phyloP scores from a whole-genome alignment of 2,113 vertebrate species.

The Crypturellus undulatus region DNA sequence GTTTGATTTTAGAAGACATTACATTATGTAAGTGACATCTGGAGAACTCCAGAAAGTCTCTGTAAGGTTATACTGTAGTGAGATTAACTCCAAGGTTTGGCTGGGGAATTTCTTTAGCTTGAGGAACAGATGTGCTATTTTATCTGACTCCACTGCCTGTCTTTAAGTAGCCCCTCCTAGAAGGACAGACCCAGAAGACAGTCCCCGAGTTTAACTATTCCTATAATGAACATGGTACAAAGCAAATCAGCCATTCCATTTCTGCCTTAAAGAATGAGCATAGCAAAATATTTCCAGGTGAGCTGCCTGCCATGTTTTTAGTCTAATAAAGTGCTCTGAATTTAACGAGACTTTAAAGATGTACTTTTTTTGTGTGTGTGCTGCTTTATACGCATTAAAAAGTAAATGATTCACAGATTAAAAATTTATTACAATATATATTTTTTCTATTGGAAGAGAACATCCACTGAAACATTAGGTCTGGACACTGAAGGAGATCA shows the following conservation, averaged over 20 bases:
- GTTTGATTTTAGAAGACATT: background rate
- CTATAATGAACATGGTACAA: background rate
- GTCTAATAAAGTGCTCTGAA: background rate
- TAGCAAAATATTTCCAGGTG: background rate
- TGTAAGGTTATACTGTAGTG: background rate
- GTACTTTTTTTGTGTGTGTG: no score
- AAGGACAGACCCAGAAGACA: background rate
- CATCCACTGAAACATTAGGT: background rate
- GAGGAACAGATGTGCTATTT: background rate
- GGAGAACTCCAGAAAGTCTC: background rate
- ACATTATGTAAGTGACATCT: conserved; percentile 14
- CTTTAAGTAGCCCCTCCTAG: background rate
- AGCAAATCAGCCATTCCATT: background rate
- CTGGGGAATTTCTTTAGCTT: background rate
- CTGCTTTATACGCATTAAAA: background rate
- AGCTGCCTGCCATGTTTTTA: background rate
- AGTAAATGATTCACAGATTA: background rate
- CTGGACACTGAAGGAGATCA: background rate
- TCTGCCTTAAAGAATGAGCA: background rate
- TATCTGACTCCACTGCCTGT: background rate
- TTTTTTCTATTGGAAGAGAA: background rate
- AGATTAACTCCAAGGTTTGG: background rate
- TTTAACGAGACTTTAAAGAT: no score
- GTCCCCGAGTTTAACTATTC: background rate
- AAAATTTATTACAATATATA: background rate